Evolutionary conservation across 1,140 invertebrate species (phyloP), one percentile per base, ranked within the genome.

Genomic region (Drosophila parvula): DNA sequence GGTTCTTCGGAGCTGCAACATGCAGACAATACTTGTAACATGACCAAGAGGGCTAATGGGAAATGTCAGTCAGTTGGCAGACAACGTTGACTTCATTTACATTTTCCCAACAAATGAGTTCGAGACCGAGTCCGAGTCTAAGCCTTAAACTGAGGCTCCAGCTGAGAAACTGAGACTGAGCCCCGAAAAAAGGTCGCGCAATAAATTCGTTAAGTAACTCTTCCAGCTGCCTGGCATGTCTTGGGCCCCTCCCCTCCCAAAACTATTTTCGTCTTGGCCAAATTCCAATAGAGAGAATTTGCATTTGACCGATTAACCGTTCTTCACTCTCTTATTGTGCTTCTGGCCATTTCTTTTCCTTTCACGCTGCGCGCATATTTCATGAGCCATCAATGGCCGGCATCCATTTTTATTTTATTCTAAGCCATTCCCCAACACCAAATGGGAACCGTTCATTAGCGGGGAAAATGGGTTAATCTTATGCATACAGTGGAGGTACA

Each of bases 41-140:
- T 79, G 79, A 83, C 83, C 79, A 74, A 83, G 41, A 41, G 38
- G 27, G 76, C 56, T 88, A 88, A 88, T 88, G 83, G 83, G 83
- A 88, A 88, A 88, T 88, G 83, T 89, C 83, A 88, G 83, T 88
- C 84, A 85, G 71, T 60, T 69, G 63, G 44, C 76, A 60, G 67
- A 77, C 73, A 79, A 64, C 77, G 71, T 77, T 85, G 78, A 80
- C 81, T 84, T 84, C 81, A 84, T 84, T 84, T 84, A 58, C 69
- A 79, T 71, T 71, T 71, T 50, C 16, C 45, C 76, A 69, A 82
- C 79, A 82, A 88, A 88, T 88, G 79, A 77, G 78, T 73, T 71
- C 79, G 60, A 55, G 12, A 10, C 12, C 1, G 12, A 22, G 34
- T 22, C 11, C 10, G 16, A 34, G 38, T 6, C 4, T 12, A 3